phyloP scores from a whole-genome alignment of 2,888 invertebrate species.

The Leuctra nigra region DNA sequence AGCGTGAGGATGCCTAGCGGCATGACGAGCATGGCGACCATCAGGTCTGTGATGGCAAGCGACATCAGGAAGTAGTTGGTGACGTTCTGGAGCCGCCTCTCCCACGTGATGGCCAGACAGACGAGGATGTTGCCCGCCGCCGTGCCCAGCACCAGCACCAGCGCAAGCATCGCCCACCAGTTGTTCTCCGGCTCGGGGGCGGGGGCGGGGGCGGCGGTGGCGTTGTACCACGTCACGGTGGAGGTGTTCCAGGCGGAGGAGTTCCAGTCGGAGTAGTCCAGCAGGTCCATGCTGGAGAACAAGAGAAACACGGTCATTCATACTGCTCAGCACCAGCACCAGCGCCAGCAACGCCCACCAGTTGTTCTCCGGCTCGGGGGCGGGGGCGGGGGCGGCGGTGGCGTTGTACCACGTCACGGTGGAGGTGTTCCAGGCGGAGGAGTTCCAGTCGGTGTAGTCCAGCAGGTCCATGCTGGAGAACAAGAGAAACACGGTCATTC shows the following conservation, averaged over 20 bases:
- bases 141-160: conserved; percentile 73
- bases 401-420: conserved; percentile 30
- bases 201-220: conserved; percentile 33
- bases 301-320: no score
- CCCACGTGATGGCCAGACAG: conserved; percentile 87
- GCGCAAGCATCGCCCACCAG: conserved; percentile 77
- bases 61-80: conserved; percentile 97
- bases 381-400: conserved; percentile 34
- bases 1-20: conserved; percentile 82
- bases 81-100: conserved; percentile 88
- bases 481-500: no score
- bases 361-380: conserved; percentile 45
- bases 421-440: background rate
- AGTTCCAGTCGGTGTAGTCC: background rate
- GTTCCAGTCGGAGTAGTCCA: background rate
- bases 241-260: background rate
- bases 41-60: conserved; percentile 87
- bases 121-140: conserved; percentile 91
- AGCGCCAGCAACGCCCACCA: conserved; percentile 79
- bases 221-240: conserved; percentile 30
- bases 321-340: conserved; percentile 72
- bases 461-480: background rate
- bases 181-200: conserved; percentile 45
- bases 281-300: background rate
- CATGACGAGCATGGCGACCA: conserved; percentile 94